A percentile compares a stretch with the other conserved stretches of the same genome.
phyloP scores from a whole-genome alignment of 2,113 vertebrate genomes.

The Eurystomus gularis region DNA sequence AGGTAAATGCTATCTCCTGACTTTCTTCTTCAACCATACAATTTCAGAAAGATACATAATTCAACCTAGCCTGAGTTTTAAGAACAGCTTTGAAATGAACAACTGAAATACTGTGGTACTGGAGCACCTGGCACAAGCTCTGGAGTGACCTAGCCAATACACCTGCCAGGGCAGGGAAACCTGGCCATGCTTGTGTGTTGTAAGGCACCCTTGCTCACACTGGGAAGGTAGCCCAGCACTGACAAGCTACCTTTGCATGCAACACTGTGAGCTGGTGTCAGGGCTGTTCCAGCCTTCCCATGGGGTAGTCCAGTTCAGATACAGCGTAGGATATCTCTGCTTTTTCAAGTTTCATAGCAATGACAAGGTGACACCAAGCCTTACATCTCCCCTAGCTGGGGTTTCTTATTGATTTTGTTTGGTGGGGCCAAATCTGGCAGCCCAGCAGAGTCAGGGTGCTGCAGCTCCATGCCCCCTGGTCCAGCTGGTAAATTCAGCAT shows the following conservation, averaged over 20 bases:
- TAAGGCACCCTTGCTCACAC: not conserved
- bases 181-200: fast-evolving
- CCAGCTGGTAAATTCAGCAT: not conserved
- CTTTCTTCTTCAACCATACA: not conserved
- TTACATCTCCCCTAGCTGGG: not conserved
- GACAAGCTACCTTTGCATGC: not conserved
- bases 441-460: not conserved
- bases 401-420: not conserved
- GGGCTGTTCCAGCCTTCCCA: not conserved
- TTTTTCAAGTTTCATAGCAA: not conserved
- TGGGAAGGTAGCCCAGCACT: not conserved
- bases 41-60: not conserved
- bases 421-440: not conserved
- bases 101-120: not conserved
- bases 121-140: not conserved
- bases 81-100: not conserved
- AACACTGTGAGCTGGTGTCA: not conserved
- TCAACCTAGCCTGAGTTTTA: not conserved
- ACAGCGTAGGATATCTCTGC: not conserved
- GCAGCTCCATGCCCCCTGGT: not conserved
- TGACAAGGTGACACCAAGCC: not conserved
- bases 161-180: not conserved
- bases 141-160: not conserved
- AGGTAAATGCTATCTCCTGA: not conserved
- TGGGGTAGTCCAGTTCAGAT: not conserved